phyloP scores from a whole-genome alignment of 2,113 vertebrate species.

The Bufo bufo region DNA sequence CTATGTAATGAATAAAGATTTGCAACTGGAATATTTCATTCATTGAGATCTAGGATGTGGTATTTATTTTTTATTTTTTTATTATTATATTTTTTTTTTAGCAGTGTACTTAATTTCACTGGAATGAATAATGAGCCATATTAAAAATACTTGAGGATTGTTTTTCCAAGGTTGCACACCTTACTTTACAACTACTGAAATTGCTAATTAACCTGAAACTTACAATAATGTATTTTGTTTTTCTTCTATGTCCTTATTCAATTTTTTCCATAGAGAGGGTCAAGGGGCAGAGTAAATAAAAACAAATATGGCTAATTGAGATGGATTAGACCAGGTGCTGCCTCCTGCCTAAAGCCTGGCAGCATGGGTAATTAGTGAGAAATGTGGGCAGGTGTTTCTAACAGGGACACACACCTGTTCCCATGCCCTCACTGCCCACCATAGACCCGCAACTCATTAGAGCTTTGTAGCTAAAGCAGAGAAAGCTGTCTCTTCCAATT shows the following conservation, averaged over 20 bases:
- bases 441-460: conserved; percentile 46
- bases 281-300: conserved; percentile 31
- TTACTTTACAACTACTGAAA: neutral
- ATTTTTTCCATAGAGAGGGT: neutral
- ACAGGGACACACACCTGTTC: conserved; percentile 50
- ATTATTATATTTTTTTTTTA: too few relatives aligned
- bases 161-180: neutral
- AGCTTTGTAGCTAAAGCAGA: conserved; percentile 19
- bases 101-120: too few relatives aligned
- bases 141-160: neutral
- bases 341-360: conserved; percentile 44
- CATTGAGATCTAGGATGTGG: too few relatives aligned
- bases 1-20: too few relatives aligned
- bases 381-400: conserved; percentile 49
- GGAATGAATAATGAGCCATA: neutral
- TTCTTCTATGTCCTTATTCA: neutral
- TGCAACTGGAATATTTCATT: too few relatives aligned
- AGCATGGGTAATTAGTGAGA: conserved; percentile 39
- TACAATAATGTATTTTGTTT: neutral
- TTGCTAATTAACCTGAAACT: neutral
- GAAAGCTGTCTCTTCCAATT: conserved; percentile 51
- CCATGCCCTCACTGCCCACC: conserved; percentile 41
- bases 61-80: too few relatives aligned
- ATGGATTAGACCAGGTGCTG: conserved; percentile 49
- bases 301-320: conserved; percentile 46